phyloP scores from a whole-genome alignment of 2,888 invertebrate species.

The Smittia sp. region DNA sequence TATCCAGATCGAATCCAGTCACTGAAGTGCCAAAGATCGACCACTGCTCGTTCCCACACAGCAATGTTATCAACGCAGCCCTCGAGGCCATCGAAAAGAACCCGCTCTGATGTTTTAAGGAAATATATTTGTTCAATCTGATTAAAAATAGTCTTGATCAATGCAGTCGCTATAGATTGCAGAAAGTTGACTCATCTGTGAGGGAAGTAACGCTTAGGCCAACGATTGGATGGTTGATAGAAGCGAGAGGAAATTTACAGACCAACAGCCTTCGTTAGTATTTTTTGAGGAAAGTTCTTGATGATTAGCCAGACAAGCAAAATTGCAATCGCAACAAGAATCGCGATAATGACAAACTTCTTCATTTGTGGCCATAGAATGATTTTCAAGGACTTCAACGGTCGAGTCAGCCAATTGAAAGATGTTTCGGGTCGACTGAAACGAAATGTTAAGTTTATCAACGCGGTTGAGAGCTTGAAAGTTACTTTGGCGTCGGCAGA shows the following conservation, averaged over 20 bases:
- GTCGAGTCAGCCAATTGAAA: conserved; percentile 60
- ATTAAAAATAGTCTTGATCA: background rate
- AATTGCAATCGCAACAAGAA: background rate
- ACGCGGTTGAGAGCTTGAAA: conserved; percentile 19
- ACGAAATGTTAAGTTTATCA: conserved; percentile 10
- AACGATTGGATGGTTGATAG: too few relatives aligned
- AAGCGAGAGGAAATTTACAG: background rate
- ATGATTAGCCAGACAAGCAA: background rate
- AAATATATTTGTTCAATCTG: background rate
- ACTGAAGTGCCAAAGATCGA: background rate
- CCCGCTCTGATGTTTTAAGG: background rate
- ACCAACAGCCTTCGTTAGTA: background rate
- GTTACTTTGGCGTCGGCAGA: conserved; percentile 63
- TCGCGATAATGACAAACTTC: conserved; percentile 7
- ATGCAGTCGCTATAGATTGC: too few relatives aligned
- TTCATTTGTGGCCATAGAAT: conserved; percentile 44
- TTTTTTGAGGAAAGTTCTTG: background rate
- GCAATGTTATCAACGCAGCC: background rate
- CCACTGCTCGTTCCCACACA: background rate
- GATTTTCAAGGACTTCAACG: conserved; percentile 55
- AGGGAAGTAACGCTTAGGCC: too few relatives aligned
- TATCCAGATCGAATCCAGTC: background rate
- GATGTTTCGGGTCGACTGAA: conserved; percentile 62
- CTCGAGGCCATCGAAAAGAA: background rate
- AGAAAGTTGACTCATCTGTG: too few relatives aligned